Conservation (phyloP, 2,888 invertebrate genomes). For the Harpalus rubripes region DNA sequence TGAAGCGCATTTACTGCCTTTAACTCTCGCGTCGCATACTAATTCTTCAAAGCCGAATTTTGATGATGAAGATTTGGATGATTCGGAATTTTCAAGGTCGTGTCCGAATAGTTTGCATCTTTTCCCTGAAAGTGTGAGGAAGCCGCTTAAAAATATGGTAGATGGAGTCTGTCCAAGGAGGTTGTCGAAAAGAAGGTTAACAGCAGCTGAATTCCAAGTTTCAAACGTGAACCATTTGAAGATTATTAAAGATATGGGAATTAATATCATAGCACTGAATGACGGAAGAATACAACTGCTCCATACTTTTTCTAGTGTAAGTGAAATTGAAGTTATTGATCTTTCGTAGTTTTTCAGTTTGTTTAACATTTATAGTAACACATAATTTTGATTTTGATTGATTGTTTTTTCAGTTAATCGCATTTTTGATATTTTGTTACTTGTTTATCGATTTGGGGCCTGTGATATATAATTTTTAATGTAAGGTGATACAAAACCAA, state of each 20-base stretch:
- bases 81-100: slow-evolving; percentile 82
- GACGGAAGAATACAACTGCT: slow-evolving; percentile 96
- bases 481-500: slow-evolving; percentile 39
- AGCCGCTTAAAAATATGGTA: slow-evolving; percentile 91
- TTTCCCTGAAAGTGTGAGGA: slow-evolving; percentile 90
- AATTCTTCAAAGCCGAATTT: slow-evolving; percentile 79
- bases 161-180: slow-evolving; percentile 88
- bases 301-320: slow-evolving; percentile 92
- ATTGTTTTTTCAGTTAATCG: slow-evolving; percentile 47
- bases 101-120: slow-evolving; percentile 93
- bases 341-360: slow-evolving; percentile 18
- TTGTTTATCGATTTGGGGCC: slow-evolving; percentile 47
- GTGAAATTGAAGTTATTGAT: slow-evolving; percentile 71
- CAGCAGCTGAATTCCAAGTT: slow-evolving; percentile 86
- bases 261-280: slow-evolving; percentile 91
- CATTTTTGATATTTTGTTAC: slow-evolving; percentile 50
- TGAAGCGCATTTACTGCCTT: slow-evolving; percentile 96
- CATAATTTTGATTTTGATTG: slow-evolving; percentile 28
- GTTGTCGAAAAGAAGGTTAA: slow-evolving; percentile 81
- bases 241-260: slow-evolving; percentile 95
- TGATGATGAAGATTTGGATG: slow-evolving; percentile 80
- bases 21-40: slow-evolving; percentile 86
- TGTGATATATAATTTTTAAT: slow-evolving; percentile 51
- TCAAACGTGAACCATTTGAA: slow-evolving; percentile 92
- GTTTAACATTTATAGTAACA: slow-evolving; percentile 26